Conservation (phyloP, 2,113 vertebrate species). For the Amphilophus citrinellus region DNA sequence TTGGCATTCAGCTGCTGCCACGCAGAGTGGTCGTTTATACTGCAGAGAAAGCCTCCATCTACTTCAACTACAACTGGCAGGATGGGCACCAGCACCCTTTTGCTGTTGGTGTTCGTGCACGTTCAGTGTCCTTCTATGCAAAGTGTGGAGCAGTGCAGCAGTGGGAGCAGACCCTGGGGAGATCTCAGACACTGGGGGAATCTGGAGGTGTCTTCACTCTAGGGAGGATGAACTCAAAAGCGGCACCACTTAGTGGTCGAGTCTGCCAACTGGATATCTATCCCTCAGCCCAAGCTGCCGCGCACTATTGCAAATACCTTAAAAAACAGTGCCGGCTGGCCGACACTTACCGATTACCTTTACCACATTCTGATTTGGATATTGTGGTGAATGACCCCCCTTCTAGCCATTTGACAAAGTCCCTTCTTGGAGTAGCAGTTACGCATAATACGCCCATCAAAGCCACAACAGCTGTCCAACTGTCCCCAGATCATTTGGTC, state of each 20-base stretch:
- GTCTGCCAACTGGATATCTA: conserved; percentile 95
- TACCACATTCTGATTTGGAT: conserved; percentile 30
- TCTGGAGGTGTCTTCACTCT: conserved; percentile 85
- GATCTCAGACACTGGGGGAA: conserved; percentile 79
- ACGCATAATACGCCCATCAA: conserved; percentile 24
- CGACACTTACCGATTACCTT: conserved; percentile 85
- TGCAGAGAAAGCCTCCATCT: conserved; percentile 85
- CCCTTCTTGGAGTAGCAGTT: conserved; percentile 41
- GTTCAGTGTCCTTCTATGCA: conserved; percentile 85
- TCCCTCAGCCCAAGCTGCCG: conserved; percentile 88
- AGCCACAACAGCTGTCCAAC: conserved; percentile 23
- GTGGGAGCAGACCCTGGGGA: conserved; percentile 80
- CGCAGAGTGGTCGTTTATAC: conserved; percentile 87
- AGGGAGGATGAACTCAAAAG: conserved; percentile 90
- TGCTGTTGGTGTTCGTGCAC: conserved; percentile 84
- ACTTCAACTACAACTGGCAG: conserved; percentile 89
- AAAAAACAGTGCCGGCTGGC: conserved; percentile 89
- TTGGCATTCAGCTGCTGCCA: conserved; percentile 92
- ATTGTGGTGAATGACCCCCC: conserved; percentile 50
- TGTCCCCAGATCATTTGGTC: conserved; percentile 23
- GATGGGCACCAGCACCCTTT: conserved; percentile 89
- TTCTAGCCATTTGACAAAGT: conserved; percentile 25
- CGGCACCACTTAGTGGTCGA: conserved; percentile 88
- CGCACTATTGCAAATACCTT: conserved; percentile 91
- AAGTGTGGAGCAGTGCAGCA: conserved; percentile 87